phyloP scores from a whole-genome alignment of 2,888 invertebrate genomes.

The Ichneumoninae sp. region DNA sequence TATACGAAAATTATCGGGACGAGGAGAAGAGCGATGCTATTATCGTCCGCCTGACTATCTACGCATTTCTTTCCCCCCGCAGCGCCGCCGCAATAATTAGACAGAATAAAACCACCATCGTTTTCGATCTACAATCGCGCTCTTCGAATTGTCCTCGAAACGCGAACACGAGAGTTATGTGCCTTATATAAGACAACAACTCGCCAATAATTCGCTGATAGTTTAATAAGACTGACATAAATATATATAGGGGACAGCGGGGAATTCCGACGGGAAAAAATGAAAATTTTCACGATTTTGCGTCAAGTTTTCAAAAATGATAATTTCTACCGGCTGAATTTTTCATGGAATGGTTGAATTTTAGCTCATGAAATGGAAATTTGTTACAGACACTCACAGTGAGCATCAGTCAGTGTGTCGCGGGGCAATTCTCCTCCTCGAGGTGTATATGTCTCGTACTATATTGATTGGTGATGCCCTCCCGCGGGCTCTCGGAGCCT shows the following conservation, averaged over 20 bases:
- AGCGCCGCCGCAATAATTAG: not conserved
- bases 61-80: not conserved
- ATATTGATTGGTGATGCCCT: slow-evolving; percentile 65
- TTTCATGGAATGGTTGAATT: too few species aligned
- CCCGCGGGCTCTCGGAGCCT: slow-evolving; percentile 73
- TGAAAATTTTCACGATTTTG: too few species aligned
- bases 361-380: too few species aligned
- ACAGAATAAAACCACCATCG: not conserved
- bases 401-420: slow-evolving; percentile 10
- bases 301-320: too few species aligned
- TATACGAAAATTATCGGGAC: slow-evolving; percentile 27
- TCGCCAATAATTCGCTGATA: not conserved
- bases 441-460: slow-evolving; percentile 13
- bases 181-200: too few species aligned
- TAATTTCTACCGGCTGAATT: too few species aligned
- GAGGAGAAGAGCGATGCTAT: slow-evolving; percentile 51
- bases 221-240: not conserved
- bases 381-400: too few species aligned
- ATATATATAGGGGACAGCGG: too few species aligned
- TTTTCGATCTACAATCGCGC: not conserved
- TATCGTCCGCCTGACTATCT: slow-evolving; percentile 49
- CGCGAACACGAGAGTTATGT: not conserved
- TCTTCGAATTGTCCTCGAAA: not conserved
- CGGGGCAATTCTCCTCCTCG: slow-evolving; percentile 10
- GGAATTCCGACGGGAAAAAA: too few species aligned